phyloP scores from a whole-genome alignment of 2,113 vertebrate species.

The Capricornis sumatraensis region DNA sequence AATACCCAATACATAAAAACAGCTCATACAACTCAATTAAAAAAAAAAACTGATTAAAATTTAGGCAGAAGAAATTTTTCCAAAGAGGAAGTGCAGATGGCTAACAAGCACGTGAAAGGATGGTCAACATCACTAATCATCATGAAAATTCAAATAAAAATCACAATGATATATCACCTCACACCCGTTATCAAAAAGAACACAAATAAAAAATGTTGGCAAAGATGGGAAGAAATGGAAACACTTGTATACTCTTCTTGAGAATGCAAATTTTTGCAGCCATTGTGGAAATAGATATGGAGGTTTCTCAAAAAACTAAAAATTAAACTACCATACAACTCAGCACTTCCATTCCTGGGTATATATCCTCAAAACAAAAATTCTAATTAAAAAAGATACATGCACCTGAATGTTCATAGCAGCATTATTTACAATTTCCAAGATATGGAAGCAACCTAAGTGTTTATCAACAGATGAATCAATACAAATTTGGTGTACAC shows the following conservation, averaged over 20 bases:
- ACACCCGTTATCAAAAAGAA: background rate
- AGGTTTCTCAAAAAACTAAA: background rate
- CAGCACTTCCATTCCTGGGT: background rate
- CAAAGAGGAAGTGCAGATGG: background rate
- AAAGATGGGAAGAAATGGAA: background rate
- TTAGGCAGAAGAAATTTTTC: background rate
- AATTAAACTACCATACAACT: background rate
- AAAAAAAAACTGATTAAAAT: background rate
- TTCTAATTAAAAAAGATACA: background rate
- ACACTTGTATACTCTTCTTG: background rate
- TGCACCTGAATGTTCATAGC: background rate
- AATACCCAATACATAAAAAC: background rate
- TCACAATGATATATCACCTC: background rate
- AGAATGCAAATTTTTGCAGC: background rate
- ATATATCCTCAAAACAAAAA: background rate
- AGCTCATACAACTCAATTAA: background rate
- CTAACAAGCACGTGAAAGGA: background rate
- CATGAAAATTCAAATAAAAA: background rate
- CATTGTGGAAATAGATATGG: background rate
- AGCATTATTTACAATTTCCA: background rate
- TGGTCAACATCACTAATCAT: background rate
- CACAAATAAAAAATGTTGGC: background rate
- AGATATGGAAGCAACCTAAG: background rate
- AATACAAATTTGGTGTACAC: background rate
- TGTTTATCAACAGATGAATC: background rate